These are phyloP conservation scores for Phthorimaea operculella DNA, from an alignment of 1,140 invertebrate species.

Conservation along the genomic window DNA sequence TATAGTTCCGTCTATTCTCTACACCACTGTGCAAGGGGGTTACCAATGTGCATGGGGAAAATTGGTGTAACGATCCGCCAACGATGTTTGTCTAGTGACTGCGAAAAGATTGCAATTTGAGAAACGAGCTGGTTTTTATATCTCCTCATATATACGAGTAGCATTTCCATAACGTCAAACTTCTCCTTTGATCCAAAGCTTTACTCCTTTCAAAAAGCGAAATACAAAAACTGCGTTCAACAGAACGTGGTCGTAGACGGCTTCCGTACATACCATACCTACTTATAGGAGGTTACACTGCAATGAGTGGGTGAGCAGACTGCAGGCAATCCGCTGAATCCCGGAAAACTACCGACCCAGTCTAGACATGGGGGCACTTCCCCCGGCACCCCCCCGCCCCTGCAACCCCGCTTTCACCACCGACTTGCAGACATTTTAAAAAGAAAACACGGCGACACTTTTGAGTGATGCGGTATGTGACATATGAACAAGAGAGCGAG, in stretches of 20 bases:
- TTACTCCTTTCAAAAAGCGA: neutral
- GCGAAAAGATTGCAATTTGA: too few species aligned
- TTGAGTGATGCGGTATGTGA: slow-evolving; percentile 44
- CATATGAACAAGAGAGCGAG: slow-evolving; percentile 37
- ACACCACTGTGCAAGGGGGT: too few species aligned
- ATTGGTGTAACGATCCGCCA: too few species aligned
- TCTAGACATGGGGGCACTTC: slow-evolving; percentile 66
- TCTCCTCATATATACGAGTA: too few species aligned
- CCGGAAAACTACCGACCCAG: slow-evolving; percentile 68
- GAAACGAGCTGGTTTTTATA: too few species aligned
- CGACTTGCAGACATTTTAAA: slow-evolving; percentile 64
- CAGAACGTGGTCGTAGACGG: slow-evolving; percentile 57
- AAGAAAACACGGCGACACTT: slow-evolving; percentile 54
- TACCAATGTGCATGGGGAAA: too few species aligned
- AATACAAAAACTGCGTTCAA: slow-evolving; percentile 42
- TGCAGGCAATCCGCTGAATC: slow-evolving; percentile 64
- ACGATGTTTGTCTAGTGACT: too few species aligned
- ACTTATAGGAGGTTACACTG: slow-evolving; percentile 38
- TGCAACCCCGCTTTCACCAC: slow-evolving; percentile 59
- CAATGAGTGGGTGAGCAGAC: slow-evolving; percentile 60
- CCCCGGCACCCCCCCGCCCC: slow-evolving; percentile 16
- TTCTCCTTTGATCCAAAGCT: too few species aligned
- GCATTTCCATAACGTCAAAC: too few species aligned
- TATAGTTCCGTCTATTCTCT: too few species aligned
- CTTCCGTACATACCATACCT: slow-evolving; percentile 36